Base-by-base conservation (phyloP, 2,113 vertebrate species). In the Terrapene triunguis region DNA sequence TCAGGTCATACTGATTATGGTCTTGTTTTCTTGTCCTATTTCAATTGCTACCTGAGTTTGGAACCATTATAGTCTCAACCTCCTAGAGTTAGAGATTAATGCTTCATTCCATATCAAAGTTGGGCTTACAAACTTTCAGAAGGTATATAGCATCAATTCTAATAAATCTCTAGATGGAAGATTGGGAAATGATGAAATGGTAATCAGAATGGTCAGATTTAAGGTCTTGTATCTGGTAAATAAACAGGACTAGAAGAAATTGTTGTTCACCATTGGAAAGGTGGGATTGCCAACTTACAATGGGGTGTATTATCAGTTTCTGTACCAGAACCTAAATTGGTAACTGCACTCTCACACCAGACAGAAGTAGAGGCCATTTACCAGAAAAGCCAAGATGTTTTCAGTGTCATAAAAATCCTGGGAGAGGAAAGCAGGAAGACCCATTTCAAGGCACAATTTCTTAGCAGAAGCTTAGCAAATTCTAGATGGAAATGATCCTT, bases 51-150 rank as follows among this genome's bases (percentile, higher is more conserved):
- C 24, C 35, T 1, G 4, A 80, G 44, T 89, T 69, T 69, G 62
- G 62, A n/a, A 17, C 62, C 62, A n/a, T n/a, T 69, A n/a, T n/a
- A 69, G 35, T 69, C 32, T 17, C 14, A 35, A 22, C 53, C 32
- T 93, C 50, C 55, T 38, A 69, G 5, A 62, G 80, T 84, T 93
- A 80, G 94, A 51, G 8, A 50, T 62, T 87, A 87, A 92, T 69
- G 65, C 47, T 87, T 87, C 51, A 6, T 82, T 90, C 53, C 87
- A 88, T 69, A 85, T 92, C 92, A 94, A 59, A 94, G 78, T 72
- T 90, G 80, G 72, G 50, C 62, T 89, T 76, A 32, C 0, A 1
- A 48, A 90, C 92, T 76, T 95, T 72, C 51, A 93, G 80, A 89
- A 35, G 62, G 85, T 55, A 2, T 44, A 0, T 16, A 62, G 51